Conservation (phyloP, 2,888 invertebrate genomes). For the Panopea generosa region DNA sequence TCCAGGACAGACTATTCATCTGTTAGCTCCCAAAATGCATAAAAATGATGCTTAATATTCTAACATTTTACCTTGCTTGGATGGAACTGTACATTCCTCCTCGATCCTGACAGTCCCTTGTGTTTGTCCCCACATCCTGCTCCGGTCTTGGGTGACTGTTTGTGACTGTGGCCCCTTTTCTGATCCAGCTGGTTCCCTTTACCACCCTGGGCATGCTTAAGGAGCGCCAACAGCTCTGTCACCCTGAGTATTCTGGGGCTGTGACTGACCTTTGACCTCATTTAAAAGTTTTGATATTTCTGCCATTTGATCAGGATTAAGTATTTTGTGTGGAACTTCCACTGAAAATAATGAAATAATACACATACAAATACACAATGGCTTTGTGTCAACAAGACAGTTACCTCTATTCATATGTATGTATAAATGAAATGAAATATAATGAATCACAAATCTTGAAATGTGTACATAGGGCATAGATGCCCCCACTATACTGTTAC, state of each 20-base stretch:
- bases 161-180: constrained; percentile 11
- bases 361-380: no score
- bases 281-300: constrained; percentile 72
- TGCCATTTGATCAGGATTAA: constrained; percentile 70
- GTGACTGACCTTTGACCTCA: constrained; percentile 51
- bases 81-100: constrained; percentile 53
- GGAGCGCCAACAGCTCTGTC: constrained; percentile 39
- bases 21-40: no score
- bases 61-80: constrained; percentile 57
- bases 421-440: no score
- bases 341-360: no score
- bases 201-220: constrained; percentile 38
- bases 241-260: constrained; percentile 40
- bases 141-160: background rate
- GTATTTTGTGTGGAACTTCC: constrained; percentile 37
- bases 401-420: no score
- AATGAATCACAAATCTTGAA: no score
- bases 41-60: no score
- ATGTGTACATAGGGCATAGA: no score
- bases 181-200: constrained; percentile 25
- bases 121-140: constrained; percentile 22
- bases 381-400: no score
- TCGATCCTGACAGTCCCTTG: constrained; percentile 1
- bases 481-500: no score
- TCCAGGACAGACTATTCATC: no score